Evolutionary conservation across 2,113 vertebrate genomes (phyloP).

Genomic region (Mungos mungo): DNA sequence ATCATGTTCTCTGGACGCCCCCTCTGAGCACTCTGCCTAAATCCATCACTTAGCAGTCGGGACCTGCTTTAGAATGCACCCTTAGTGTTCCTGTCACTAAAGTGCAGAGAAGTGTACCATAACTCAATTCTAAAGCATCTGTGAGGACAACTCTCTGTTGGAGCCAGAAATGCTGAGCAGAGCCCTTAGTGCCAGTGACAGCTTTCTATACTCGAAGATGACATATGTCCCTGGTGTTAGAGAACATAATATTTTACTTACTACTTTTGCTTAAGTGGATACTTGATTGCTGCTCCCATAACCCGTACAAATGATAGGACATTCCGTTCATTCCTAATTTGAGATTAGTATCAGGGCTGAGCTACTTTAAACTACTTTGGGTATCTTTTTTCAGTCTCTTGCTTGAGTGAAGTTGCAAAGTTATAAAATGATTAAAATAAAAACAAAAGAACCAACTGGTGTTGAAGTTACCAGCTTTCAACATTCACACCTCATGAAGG

Average conservation of each 20-base stretch:
- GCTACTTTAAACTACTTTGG: background rate
- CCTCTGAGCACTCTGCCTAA: constrained; percentile 75
- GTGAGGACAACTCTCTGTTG: background rate
- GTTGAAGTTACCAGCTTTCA: constrained; percentile 41
- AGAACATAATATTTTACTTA: background rate
- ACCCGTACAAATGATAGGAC: background rate
- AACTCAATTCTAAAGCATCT: background rate
- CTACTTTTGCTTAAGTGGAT: constrained; percentile 48
- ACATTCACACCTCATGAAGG: constrained; percentile 35
- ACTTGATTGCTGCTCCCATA: background rate
- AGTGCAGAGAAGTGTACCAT: background rate
- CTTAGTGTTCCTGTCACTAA: constrained; percentile 56
- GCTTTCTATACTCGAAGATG: background rate
- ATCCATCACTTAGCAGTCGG: constrained; percentile 67
- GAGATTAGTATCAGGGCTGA: background rate
- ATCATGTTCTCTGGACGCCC: constrained; percentile 69
- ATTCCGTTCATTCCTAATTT: background rate
- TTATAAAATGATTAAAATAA: constrained; percentile 27
- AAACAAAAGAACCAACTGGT: constrained; percentile 28
- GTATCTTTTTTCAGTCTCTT: background rate
- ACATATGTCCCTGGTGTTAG: background rate
- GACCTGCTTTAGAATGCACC: constrained; percentile 62
- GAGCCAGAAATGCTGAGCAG: constrained; percentile 4
- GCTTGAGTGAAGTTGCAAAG: constrained; percentile 52
- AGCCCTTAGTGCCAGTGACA: background rate